Base-by-base conservation (phyloP, 2,888 invertebrate species). In the Mystacides longicornis region DNA sequence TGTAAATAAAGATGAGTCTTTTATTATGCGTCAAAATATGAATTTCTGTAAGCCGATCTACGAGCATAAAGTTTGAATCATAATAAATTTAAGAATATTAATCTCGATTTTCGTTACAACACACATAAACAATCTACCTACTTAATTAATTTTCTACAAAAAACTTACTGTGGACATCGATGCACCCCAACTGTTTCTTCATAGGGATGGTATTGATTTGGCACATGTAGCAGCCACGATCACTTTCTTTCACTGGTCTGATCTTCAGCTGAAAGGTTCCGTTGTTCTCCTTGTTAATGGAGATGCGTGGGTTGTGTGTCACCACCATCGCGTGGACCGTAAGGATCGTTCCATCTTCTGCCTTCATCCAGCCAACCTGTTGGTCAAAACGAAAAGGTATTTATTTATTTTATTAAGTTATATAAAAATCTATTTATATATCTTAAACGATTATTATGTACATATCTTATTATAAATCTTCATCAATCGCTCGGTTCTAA, bases 301-400 rank as follows among this genome's bases (percentile, higher is more conserved):
- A 82, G 68, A 93, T 87, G 49, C 93, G 79, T 2, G 86, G 83
- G 66, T 91, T 91, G 67, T 93, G 89, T 23, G 87, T 87, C 7
- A 93, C 90, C 4, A 91, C 86, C 62, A 87, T 81, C 60, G 86
- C 89, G 70, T 92, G 89, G 66, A 93, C 78, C 48, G 90, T 89
- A 54, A 93, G 77, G 37, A 93, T 86, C n/a, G 92, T 93, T 71
- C 93, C 91, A 73, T 93, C 92, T 68, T 92, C 91, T 9, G 89
- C 89, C 64, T 90, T 80, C 57, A 93, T 78, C 93, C 92, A 93
- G 45, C 91, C 93, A 55, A 93, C 89, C 93, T 93, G 77, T n/a
- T n/a, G n/a, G n/a, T n/a, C n/a, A n/a, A n/a, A n/a, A n/a, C n/a
- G n/a, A n/a, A n/a, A n/a, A n/a, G n/a, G n/a, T n/a, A n/a, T n/a